Percentiles rank a stretch among this genome's conserved stretches.
Evolutionary conservation across 2,797 vertebrate genomes (phyloP).

Genomic region (Rachycentron canadum): DNA sequence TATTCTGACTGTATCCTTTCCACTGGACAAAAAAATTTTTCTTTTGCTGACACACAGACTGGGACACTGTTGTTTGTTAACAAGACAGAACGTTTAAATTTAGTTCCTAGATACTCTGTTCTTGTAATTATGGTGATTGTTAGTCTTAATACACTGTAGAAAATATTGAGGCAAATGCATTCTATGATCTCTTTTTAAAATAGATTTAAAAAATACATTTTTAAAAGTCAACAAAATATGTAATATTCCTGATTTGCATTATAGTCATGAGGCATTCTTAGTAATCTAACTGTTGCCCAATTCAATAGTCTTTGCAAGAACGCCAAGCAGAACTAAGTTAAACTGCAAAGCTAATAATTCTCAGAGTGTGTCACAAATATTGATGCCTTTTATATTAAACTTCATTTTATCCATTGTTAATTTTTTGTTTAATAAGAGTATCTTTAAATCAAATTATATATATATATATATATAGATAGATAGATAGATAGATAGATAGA

Average conservation of each 20-base stretch:
- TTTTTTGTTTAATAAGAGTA: not conserved
- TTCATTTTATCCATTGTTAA: not conserved
- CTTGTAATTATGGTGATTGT: not conserved
- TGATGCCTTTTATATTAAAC: not conserved
- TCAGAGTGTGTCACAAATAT: not conserved
- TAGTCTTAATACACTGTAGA: not conserved
- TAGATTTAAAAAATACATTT: no score
- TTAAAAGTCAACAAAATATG: conserved; percentile 1
- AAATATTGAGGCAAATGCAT: conserved; percentile 15
- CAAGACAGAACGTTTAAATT: not conserved
- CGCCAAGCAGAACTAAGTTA: not conserved
- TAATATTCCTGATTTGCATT: not conserved
- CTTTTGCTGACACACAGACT: conserved; percentile 3
- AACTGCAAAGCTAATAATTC: not conserved
- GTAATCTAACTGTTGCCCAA: not conserved
- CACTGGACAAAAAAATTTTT: conserved; percentile 10
- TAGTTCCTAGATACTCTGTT: not conserved
- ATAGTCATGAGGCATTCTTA: not conserved
- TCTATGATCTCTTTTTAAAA: not conserved
- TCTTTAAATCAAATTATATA: not conserved
- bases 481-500: no score
- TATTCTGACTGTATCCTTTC: conserved; percentile 14
- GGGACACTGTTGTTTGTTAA: conserved; percentile 12
- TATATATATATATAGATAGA: no score
- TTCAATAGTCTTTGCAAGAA: not conserved